Evolutionary conservation across 2,113 vertebrate genomes (phyloP).

Genomic region (Oncorhynchus gorbuscha): DNA sequence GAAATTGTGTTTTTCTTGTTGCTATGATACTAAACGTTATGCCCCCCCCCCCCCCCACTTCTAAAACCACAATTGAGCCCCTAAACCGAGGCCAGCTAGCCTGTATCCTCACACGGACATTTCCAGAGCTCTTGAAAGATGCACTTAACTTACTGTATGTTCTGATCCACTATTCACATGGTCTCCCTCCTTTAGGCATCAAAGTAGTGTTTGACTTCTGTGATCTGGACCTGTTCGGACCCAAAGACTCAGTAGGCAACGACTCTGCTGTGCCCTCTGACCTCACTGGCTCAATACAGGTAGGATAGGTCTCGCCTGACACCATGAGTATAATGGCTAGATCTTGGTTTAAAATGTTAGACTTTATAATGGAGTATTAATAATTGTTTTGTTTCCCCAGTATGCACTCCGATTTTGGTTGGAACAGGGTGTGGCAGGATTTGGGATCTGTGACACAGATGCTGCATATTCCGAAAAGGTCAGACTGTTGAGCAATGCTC

Average conservation of each 20-base stretch:
- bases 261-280: slow-evolving; percentile 1
- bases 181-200: slow-evolving; percentile 50
- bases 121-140: too few relatives aligned
- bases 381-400: slow-evolving; percentile 36
- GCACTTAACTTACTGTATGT: too few relatives aligned
- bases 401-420: slow-evolving; percentile 65
- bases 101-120: too few relatives aligned
- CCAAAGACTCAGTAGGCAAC: slow-evolving; percentile 8
- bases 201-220: slow-evolving; percentile 72
- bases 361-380: too few relatives aligned
- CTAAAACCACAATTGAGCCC: too few relatives aligned
- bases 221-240: slow-evolving; percentile 39
- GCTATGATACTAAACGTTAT: too few relatives aligned
- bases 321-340: not conserved
- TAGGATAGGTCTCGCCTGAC: slow-evolving; percentile 19
- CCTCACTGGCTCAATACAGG: slow-evolving; percentile 25
- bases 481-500: not conserved
- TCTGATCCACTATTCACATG: not conserved
- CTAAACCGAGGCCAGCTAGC: too few relatives aligned
- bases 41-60: too few relatives aligned
- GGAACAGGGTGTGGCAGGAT: slow-evolving; percentile 69
- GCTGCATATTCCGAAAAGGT: slow-evolving; percentile 65
- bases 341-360: not conserved
- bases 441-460: slow-evolving; percentile 72
- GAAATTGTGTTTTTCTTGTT: too few relatives aligned